Base-by-base conservation (phyloP, 1,140 invertebrate genomes). In the Drosophila tropicalis region DNA sequence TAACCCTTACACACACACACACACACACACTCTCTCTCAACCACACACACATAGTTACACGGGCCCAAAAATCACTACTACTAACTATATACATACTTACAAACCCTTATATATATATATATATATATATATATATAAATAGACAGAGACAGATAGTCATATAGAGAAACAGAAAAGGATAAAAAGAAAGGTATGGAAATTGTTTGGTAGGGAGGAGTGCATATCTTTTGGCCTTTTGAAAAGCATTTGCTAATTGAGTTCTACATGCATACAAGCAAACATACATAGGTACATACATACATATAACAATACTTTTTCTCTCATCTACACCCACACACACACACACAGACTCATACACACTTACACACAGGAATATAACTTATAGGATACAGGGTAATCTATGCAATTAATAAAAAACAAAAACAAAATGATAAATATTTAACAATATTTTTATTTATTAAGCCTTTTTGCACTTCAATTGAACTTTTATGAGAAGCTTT, bases 341-440 rank as follows among this genome's bases (percentile, higher is more conserved):
- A 58, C 32, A 19, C 32, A 34, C 7, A 58, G 9, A 36, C 2
- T 2, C 34, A 36, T 1, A 36, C 1, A 57, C 32, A 36, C 55
- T 36, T 13, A 57, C 32, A 81, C 84, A 83, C 76, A 69, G 62
- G 63, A 78, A 85, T 68, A 86, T 68, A 86, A 76, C 77, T 90
- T 76, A 90, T 91, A 91, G 90, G 90, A 91, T 87, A 91, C 90
- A 91, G 90, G 90, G 90, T 91, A 91, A 90, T 79, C 72, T 75
- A 91, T 91, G 83, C 90, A 91, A 91, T 84, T 91, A 91, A 83
- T 5, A 79, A 70, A 51, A 72, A 69, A 81, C 81, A 77, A 67
- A 64, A 72, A 64, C 65, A 54, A 56, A 62, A 36, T 58, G 17
- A 60, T 54, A 56, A 61, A 32, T 67, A 74, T 66, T 67, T 54